Evolutionary conservation across 2,888 invertebrate species (phyloP), one percentile per base, ranked within the genome.

Genomic region (Drosophila cracens): DNA sequence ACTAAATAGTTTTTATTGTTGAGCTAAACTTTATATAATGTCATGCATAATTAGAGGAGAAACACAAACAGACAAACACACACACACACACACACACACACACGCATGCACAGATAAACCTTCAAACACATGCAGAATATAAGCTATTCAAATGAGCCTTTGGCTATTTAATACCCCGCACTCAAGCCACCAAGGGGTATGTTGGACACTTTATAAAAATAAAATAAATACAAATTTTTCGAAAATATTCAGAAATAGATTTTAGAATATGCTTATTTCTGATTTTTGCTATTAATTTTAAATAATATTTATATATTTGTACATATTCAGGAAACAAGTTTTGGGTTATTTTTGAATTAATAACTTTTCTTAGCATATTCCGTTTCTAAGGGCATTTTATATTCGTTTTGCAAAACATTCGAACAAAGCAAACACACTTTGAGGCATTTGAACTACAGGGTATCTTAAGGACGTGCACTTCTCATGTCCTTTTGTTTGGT

Each of bases 1-100:
- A 59, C 81, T 87, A 87, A 87, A 89, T 87, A 89, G 90, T 87
- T 89, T 62, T 75, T 87, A 89, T 87, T 89, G 90, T 86, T 87
- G 76, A 76, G 86, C 70, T 87, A 87, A 87, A 88, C 87, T 88
- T 83, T 88, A 80, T 76, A 81, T 88, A 88, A 88, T 86, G 81
- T 76, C 79, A 85, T 76, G 74, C 77, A 76, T 90, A 88, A 87
- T 90, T 87, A 88, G 80, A 72, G 74, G 40, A 56, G 52, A 70
- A 40, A 21, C 60, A 38, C 60, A 46, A 48, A 43, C 27, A 38
- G 13, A 29, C 51, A 51, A 48, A 49, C 49, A 51, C 33, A 56
- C 43, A 56, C 38, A 49, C 43, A 51, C 52, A 34, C 34, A 34
- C 27, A 21, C 56, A 34, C 63, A 61, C 59, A 53, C 40, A 33